Conservation (phyloP, 2,797 vertebrate genomes). For the Microctenopoma stevenorrisi region DNA sequence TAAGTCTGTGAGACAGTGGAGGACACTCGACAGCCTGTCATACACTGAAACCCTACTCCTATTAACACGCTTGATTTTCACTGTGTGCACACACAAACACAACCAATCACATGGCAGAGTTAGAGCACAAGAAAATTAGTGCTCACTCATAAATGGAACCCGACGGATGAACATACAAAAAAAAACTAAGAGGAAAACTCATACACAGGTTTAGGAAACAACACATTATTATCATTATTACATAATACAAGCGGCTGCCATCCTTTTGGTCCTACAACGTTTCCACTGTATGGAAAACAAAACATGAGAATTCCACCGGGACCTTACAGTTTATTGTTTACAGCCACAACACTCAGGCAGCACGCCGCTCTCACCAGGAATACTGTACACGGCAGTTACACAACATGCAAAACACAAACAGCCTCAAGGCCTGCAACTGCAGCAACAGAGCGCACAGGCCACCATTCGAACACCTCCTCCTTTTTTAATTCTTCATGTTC, state of each 20-base stretch:
- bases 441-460: background rate
- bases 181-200: constrained; percentile 9
- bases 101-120: constrained; percentile 33
- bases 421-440: background rate
- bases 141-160: constrained; percentile 51
- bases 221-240: constrained; percentile 8
- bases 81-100: constrained; percentile 34
- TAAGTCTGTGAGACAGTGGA: constrained; percentile 52
- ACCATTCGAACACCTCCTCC: constrained; percentile 1
- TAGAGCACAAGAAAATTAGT: constrained; percentile 56
- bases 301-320: constrained; percentile 35
- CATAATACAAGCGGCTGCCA: constrained; percentile 31
- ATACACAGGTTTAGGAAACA: constrained; percentile 16
- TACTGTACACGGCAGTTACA: constrained; percentile 6
- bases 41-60: constrained; percentile 57
- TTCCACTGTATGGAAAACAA: constrained; percentile 30
- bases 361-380: constrained; percentile 8
- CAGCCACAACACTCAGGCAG: constrained; percentile 35
- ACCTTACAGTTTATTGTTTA: constrained; percentile 53
- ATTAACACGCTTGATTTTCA: constrained; percentile 55
- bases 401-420: constrained; percentile 20
- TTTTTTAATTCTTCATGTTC: background rate
- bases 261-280: constrained; percentile 7
- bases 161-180: constrained; percentile 16
- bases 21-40: constrained; percentile 51